phyloP scores from a whole-genome alignment of 2,888 invertebrate genomes.

The Iselma pallidipennis region DNA sequence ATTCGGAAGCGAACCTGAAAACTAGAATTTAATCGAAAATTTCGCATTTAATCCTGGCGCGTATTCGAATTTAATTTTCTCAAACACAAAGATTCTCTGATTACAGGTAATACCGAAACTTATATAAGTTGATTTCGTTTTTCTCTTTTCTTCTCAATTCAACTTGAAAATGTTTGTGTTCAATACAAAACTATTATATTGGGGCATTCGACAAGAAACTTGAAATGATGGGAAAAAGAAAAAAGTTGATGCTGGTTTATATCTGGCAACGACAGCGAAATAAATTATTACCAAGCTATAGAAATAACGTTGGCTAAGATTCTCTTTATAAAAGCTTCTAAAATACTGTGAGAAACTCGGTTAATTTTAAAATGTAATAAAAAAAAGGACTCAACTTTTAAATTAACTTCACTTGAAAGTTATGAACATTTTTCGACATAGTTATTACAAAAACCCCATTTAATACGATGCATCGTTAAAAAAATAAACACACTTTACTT shows the following conservation, averaged over 20 bases:
- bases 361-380: constrained; percentile 35
- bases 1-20: constrained; percentile 10
- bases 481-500: background rate
- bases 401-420: constrained; percentile 34
- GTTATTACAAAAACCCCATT: constrained; percentile 17
- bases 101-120: background rate
- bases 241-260: constrained; percentile 14
- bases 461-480: constrained; percentile 5
- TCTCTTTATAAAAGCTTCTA: constrained; percentile 26
- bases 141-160: background rate
- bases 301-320: constrained; percentile 28
- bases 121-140: background rate
- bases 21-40: constrained; percentile 24
- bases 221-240: constrained; percentile 4
- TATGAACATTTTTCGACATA: constrained; percentile 26
- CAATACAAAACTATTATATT: constrained; percentile 10
- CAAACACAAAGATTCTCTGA: constrained; percentile 11
- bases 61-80: constrained; percentile 10
- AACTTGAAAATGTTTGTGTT: no score
- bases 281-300: constrained; percentile 30
- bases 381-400: constrained; percentile 32
- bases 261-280: constrained; percentile 33
- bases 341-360: constrained; percentile 24
- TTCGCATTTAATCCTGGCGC: constrained; percentile 17
- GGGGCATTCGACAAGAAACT: constrained; percentile 6